These are phyloP conservation scores for Epicampocera succincta DNA, from an alignment of 2,888 invertebrate species.

Conservation along the genomic window DNA sequence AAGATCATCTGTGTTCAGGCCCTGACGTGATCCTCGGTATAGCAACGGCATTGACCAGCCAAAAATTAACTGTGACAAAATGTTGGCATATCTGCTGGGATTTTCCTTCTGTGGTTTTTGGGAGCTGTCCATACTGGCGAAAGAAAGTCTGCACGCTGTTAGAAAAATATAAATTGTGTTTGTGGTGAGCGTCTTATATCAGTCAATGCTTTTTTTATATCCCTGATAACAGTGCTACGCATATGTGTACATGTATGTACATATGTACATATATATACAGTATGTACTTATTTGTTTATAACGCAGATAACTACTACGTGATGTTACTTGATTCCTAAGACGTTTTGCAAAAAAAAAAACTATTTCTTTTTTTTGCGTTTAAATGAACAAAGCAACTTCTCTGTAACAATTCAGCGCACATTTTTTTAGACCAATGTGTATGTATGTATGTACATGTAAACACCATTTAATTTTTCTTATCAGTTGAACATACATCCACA, in stretches of 20 bases:
- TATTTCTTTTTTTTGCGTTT: not conserved
- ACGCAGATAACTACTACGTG: slow-evolving; percentile 24
- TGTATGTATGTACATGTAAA: not conserved
- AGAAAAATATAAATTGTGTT: not conserved
- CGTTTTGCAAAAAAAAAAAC: slow-evolving; percentile 48
- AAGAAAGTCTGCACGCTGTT: slow-evolving; percentile 20
- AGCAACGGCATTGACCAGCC: slow-evolving; percentile 80
- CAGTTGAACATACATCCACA: slow-evolving; percentile 14
- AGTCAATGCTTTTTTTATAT: not conserved
- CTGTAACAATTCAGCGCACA: slow-evolving; percentile 7
- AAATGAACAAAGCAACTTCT: slow-evolving; percentile 4
- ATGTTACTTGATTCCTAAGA: slow-evolving; percentile 43
- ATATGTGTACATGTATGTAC: no score
- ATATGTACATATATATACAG: no score
- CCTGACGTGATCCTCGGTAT: slow-evolving; percentile 77
- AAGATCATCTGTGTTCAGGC: slow-evolving; percentile 86
- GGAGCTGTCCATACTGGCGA: slow-evolving; percentile 78
- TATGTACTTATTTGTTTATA: slow-evolving; percentile 31
- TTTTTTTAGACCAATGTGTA: not conserved
- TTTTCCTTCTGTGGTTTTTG: slow-evolving; percentile 79
- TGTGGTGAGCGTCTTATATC: slow-evolving; percentile 15
- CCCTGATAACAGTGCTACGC: slow-evolving; percentile 1
- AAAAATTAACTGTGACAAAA: slow-evolving; percentile 80
- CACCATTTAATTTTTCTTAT: slow-evolving; percentile 11
- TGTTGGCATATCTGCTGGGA: slow-evolving; percentile 78